A percentile compares a stretch with the other conserved stretches of the same genome.
These are phyloP conservation scores for Leptarthrus brevirostris DNA, from an alignment of 2,888 invertebrate genomes.

Conservation along the genomic window DNA sequence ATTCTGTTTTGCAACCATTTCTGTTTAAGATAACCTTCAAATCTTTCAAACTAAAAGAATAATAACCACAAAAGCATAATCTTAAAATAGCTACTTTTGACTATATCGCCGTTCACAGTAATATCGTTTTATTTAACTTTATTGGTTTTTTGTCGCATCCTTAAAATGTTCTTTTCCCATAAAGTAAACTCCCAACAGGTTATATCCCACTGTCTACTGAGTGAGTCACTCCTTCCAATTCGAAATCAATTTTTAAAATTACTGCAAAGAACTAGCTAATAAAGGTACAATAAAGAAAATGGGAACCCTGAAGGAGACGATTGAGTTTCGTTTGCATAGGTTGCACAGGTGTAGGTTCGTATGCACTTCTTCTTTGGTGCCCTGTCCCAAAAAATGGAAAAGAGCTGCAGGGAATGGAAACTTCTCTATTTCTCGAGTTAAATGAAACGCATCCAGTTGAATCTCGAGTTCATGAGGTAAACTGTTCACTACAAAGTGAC, in stretches of 20 bases:
- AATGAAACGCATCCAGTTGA: slow-evolving; percentile 41
- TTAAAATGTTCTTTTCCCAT: too few species aligned
- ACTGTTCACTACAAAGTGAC: slow-evolving; percentile 37
- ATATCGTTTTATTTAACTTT: too few species aligned
- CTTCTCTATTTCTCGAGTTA: slow-evolving; percentile 29
- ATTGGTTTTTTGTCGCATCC: too few species aligned
- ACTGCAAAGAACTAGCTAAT: slow-evolving; percentile 33
- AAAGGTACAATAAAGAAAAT: slow-evolving; percentile 43
- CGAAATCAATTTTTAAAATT: slow-evolving; percentile 40
- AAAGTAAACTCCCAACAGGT: not conserved
- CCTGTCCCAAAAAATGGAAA: slow-evolving; percentile 1
- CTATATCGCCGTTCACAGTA: too few species aligned
- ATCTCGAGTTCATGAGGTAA: slow-evolving; percentile 17
- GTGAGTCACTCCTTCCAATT: slow-evolving; percentile 31
- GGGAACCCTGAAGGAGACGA: slow-evolving; percentile 31
- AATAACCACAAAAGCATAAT: too few species aligned
- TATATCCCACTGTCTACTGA: not conserved
- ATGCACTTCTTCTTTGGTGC: slow-evolving; percentile 9
- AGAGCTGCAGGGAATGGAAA: not conserved
- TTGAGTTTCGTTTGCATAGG: slow-evolving; percentile 42
- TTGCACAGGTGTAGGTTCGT: not conserved
- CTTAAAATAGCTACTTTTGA: too few species aligned
- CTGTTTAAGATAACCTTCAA: too few species aligned
- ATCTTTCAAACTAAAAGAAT: too few species aligned
- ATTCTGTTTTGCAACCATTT: too few species aligned